Base-by-base conservation (phyloP, 2,113 vertebrate species). In the Sarotherodon lohbergeri region DNA sequence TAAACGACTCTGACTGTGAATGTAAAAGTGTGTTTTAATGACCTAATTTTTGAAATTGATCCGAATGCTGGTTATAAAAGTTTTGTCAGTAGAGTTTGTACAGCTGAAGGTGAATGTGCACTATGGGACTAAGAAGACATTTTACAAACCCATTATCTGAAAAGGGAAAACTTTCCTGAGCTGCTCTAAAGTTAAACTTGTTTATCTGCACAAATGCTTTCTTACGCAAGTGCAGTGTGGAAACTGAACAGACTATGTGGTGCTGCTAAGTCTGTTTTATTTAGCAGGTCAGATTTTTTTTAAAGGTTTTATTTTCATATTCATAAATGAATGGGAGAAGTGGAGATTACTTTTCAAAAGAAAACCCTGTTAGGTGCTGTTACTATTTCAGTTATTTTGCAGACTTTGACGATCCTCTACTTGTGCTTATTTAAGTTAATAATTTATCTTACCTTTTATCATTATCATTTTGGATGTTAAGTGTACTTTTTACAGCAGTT, bases 11-110 rank as follows among this genome's bases (percentile, higher is more conserved):
- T 13, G 19, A 68, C 34, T 39, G 34, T 66, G 10, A 66, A 39
- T 39, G 10, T 66, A 39, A 66, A 66, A 39, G 4, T 39, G 0
- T 39, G 3, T n/a, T 66, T 66, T 39, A 11, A 66, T 13, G 34
- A 0, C 61, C 61, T 39, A 1, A 12, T 39, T 66, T 13, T 66
- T 66, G 0, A 7, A 66, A 39, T 39, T 39, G 10, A 66, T 39
- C 6, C 0, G 0, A 39, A 39, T 66, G 0, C 17, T 66, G 10
- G 32, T 66, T 36, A 36, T 36, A 36, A 36, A 66, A 0, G 2
- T 63, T 34, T 36, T 63, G 29, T 19, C 0, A 61, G 24, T 17
- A 32, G 7, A 9, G 16, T 63, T 63, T 63, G 32, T 63, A 0
- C 19, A 66, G 61, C 5, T 66, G 34, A 66, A 66, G 34, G 17